A percentile compares a stretch with the other conserved stretches of the same genome.
phyloP scores from a whole-genome alignment of 2,113 vertebrate genomes.

The Rhinopithecus roxellana region DNA sequence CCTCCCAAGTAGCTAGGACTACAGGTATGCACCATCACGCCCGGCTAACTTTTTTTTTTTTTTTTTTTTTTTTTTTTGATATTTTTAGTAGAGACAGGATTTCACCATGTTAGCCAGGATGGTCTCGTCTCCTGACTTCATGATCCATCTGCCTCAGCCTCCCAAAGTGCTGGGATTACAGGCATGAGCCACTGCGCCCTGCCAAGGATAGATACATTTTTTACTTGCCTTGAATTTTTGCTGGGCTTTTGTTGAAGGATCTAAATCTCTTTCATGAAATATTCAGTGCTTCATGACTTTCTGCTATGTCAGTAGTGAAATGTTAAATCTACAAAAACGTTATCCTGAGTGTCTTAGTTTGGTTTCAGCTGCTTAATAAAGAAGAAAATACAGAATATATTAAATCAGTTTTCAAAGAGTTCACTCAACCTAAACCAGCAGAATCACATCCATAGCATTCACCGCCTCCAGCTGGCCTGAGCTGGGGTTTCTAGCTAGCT shows the following conservation, averaged over 20 bases:
- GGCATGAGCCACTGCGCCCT: too few species aligned
- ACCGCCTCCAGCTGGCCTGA: neutral
- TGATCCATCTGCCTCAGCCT: too few species aligned
- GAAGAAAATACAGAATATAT: neutral
- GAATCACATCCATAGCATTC: neutral
- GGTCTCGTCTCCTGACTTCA: too few species aligned
- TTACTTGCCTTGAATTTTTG: neutral
- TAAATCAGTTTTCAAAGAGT: neutral
- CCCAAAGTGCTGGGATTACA: too few species aligned
- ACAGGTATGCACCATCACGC: too few species aligned
- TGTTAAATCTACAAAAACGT: neutral
- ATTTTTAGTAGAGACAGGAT: too few species aligned
- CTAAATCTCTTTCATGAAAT: neutral
- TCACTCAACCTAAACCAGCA: neutral
- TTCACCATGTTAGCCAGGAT: too few species aligned
- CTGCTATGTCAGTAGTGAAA: neutral
- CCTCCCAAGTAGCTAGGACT: too few species aligned
- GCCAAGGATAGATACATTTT: neutral
- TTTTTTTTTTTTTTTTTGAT: too few species aligned
- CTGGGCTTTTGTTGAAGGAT: neutral
- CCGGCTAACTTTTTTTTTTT: too few species aligned
- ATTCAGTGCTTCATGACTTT: neutral
- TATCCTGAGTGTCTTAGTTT: neutral
- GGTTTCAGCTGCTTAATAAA: neutral
- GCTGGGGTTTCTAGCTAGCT: neutral